These are phyloP conservation scores for Catocala nupta DNA, from an alignment of 2,888 invertebrate species.

Conservation along the genomic window DNA sequence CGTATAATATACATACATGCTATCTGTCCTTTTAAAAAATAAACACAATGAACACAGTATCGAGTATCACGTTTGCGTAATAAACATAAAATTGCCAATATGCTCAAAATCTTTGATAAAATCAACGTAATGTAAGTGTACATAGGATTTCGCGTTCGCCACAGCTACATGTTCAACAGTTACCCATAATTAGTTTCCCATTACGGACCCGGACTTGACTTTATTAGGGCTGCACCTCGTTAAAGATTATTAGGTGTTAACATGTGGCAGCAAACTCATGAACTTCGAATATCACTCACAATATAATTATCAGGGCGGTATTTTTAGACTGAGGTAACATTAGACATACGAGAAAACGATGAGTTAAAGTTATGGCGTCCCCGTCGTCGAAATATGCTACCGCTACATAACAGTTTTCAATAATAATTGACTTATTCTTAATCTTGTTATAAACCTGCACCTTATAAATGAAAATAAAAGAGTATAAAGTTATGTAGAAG, in stretches of 20 bases:
- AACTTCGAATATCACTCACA: neutral
- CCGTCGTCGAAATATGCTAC: too few species aligned
- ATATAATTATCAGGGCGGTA: slow-evolving; percentile 13
- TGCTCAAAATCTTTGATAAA: slow-evolving; percentile 11
- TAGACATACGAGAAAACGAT: too few species aligned
- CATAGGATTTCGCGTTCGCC: slow-evolving; percentile 27
- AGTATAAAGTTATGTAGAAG: too few species aligned
- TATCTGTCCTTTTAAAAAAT: too few species aligned
- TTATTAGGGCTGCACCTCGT: slow-evolving; percentile 45
- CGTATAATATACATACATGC: too few species aligned
- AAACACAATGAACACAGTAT: too few species aligned
- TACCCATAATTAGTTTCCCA: slow-evolving; percentile 46
- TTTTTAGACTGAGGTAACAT: neutral
- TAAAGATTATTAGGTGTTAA: slow-evolving; percentile 33
- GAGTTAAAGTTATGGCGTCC: too few species aligned
- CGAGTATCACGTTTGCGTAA: neutral
- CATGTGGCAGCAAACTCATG: slow-evolving; percentile 11
- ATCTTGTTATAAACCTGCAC: too few species aligned
- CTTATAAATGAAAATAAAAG: too few species aligned
- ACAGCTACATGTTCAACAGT: slow-evolving; percentile 25
- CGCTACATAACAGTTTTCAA: too few species aligned
- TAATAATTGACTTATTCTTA: too few species aligned
- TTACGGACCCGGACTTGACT: slow-evolving; percentile 41
- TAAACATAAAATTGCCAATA: neutral
- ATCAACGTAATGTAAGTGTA: slow-evolving; percentile 23